These are phyloP conservation scores for Parazoanthus atlanticus DNA, from an alignment of 92 coral and sea anemone genomes.

Conservation along the genomic window DNA sequence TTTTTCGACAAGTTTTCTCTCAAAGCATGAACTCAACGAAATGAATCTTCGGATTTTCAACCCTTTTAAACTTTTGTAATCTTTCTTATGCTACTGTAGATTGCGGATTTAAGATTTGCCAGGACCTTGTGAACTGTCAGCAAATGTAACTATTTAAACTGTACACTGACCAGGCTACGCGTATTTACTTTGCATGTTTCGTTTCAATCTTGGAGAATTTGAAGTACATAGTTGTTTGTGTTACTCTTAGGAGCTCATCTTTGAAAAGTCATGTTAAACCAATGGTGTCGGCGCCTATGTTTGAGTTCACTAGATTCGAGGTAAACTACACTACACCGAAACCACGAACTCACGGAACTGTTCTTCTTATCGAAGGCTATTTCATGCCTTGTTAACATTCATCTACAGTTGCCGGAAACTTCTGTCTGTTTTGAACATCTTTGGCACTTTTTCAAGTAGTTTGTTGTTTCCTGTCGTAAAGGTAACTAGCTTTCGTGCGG, in stretches of 20 bases:
- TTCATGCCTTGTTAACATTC: not conserved
- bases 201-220: not conserved
- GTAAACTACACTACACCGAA: not conserved
- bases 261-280: not conserved
- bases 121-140: not conserved
- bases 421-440: not conserved
- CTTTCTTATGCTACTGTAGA: not conserved
- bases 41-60: not conserved
- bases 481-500: not conserved
- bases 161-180: not conserved
- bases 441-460: slow-evolving; percentile 6
- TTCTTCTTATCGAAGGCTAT: not conserved
- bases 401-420: slow-evolving; percentile 1
- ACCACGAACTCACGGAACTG: not conserved
- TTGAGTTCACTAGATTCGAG: not conserved
- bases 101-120: not conserved
- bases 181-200: not conserved
- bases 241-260: not conserved
- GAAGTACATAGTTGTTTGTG: not conserved
- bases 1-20: not conserved
- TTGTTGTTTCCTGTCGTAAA: not conserved
- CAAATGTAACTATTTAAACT: not conserved
- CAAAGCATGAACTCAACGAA: not conserved
- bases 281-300: not conserved
- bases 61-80: too few relatives aligned